Conservation (phyloP, 92 coral and sea anemone genomes). For the Blastomussa wellsi region DNA sequence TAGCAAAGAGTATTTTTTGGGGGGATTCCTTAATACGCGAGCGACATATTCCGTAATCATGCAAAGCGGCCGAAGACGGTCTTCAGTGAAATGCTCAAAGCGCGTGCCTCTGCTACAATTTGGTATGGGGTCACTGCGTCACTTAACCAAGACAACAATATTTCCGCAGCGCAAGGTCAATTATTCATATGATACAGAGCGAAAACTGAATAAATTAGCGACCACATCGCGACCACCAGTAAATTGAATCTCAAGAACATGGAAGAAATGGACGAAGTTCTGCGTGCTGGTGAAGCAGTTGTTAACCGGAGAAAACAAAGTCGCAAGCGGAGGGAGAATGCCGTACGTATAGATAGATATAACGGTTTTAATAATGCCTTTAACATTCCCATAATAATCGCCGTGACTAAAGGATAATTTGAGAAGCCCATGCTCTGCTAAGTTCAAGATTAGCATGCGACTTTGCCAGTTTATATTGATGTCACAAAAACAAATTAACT, state of each 20-base stretch:
- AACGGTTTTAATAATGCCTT: background rate
- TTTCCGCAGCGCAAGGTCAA: background rate
- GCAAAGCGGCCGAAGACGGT: too few species aligned
- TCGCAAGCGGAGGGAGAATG: constrained; percentile 24
- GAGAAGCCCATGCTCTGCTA: background rate
- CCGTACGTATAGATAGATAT: background rate
- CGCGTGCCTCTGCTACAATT: too few species aligned
- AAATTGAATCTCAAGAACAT: constrained; percentile 1
- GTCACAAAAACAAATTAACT: background rate
- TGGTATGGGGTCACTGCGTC: background rate
- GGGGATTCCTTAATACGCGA: too few species aligned
- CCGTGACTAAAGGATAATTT: background rate
- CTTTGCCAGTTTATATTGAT: background rate
- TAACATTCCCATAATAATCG: background rate
- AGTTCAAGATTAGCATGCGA: background rate
- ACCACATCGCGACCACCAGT: background rate
- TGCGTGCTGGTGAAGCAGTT: constrained; percentile 29
- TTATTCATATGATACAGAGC: background rate
- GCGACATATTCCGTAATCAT: too few species aligned
- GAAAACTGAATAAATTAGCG: background rate
- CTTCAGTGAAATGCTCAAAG: too few species aligned
- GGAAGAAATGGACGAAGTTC: constrained; percentile 21
- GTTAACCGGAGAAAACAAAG: constrained; percentile 31
- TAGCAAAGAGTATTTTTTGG: too few species aligned
- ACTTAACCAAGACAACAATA: background rate